These are phyloP conservation scores for Nephrocerus scutellatus DNA, from an alignment of 2,888 invertebrate species.

Conservation along the genomic window DNA sequence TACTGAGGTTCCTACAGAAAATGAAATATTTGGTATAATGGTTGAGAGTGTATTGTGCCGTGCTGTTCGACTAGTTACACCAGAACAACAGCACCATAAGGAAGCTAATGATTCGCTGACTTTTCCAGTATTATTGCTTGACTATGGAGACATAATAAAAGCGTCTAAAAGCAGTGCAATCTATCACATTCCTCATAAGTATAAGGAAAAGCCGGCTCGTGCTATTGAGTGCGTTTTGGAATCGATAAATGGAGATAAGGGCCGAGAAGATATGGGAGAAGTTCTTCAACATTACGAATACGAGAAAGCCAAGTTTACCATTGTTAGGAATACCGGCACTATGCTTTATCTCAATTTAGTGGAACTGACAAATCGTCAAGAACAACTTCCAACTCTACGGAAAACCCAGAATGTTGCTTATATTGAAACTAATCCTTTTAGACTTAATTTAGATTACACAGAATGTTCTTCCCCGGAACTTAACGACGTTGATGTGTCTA, in stretches of 20 bases:
- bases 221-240: conserved; percentile 19
- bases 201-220: conserved; percentile 19
- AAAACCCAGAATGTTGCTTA: too few relatives aligned
- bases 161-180: conserved; percentile 14
- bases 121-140: conserved; percentile 16
- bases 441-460: too few relatives aligned
- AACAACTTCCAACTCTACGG: too few relatives aligned
- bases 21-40: conserved; percentile 14
- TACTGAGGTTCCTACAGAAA: conserved; percentile 13
- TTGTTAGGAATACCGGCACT: conserved; percentile 14
- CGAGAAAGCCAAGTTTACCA: conserved; percentile 15
- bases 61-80: conserved; percentile 17
- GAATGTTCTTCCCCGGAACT: too few relatives aligned
- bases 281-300: conserved; percentile 14
- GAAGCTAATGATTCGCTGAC: conserved; percentile 11
- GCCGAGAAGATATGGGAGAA: conserved; percentile 10
- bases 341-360: conserved; percentile 18
- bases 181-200: conserved; percentile 16
- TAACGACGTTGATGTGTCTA: too few relatives aligned
- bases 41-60: conserved; percentile 18
- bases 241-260: conserved; percentile 12
- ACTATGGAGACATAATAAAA: conserved; percentile 19
- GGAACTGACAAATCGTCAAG: too few relatives aligned
- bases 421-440: too few relatives aligned
- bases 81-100: too few relatives aligned